Percentiles rank a stretch among this genome's conserved stretches.
phyloP scores from a whole-genome alignment of 2,888 invertebrate genomes.

The Allygus modestus region DNA sequence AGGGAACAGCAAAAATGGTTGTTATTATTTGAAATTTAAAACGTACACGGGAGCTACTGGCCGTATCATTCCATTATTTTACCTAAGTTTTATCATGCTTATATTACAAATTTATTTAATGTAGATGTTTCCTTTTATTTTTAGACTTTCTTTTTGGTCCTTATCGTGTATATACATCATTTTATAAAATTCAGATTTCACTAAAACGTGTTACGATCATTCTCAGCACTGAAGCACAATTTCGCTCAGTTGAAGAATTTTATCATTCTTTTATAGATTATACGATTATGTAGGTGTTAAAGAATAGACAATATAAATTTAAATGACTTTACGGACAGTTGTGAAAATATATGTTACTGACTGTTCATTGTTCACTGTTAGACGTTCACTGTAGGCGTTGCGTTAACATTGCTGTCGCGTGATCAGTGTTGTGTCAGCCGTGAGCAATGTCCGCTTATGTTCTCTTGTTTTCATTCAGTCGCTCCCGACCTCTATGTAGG shows the following conservation, averaged over 20 bases:
- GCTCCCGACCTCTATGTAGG: not conserved
- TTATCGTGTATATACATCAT: constrained; percentile 7
- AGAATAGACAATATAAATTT: constrained; percentile 36
- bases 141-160: no score
- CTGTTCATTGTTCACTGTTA: not conserved
- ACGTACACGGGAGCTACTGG: not conserved
- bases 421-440: not conserved
- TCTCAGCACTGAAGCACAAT: constrained; percentile 50
- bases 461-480: not conserved
- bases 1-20: no score
- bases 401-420: no score
- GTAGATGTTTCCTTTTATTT: constrained; percentile 33
- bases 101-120: not conserved
- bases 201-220: not conserved
- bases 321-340: not conserved
- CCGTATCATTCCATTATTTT: not conserved
- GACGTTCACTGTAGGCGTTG: not conserved
- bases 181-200: not conserved
- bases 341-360: not conserved
- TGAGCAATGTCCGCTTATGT: not conserved
- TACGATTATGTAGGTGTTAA: constrained; percentile 40
- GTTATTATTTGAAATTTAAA: no score
- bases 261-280: constrained; percentile 37
- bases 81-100: constrained; percentile 18
- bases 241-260: constrained; percentile 53